phyloP scores from a whole-genome alignment of 2,113 vertebrate species.

The Forbesichthys agassizii region DNA sequence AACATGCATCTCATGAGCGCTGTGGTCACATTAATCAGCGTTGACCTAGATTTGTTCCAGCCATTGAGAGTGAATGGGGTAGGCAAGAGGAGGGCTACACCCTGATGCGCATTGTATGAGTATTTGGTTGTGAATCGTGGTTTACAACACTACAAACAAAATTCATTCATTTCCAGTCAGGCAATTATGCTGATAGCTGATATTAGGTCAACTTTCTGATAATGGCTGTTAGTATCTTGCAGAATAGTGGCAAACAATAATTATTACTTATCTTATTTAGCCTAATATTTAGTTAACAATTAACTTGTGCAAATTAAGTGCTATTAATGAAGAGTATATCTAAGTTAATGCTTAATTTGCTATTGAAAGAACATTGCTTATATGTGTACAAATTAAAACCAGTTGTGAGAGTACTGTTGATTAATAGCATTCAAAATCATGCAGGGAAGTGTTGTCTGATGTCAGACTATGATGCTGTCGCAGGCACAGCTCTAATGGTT shows the following conservation, averaged over 20 bases:
- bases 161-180: not conserved
- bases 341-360: not conserved
- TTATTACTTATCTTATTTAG: not conserved
- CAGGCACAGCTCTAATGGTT: constrained; percentile 2
- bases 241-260: constrained; percentile 8
- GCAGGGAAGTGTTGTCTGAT: constrained; percentile 11
- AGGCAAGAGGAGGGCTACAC: constrained; percentile 60
- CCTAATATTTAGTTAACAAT: not conserved
- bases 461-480: constrained; percentile 23
- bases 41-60: constrained; percentile 76
- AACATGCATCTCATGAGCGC: constrained; percentile 64
- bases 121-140: constrained; percentile 29
- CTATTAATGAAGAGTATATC: constrained; percentile 10
- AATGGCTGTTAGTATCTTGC: not conserved
- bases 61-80: constrained; percentile 59
- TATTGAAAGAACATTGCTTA: not conserved
- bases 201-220: constrained; percentile 11
- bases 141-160: constrained; percentile 17
- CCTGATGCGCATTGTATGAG: constrained; percentile 12
- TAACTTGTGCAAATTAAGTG: too few species aligned
- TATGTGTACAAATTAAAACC: too few species aligned
- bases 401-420: too few species aligned
- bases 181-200: not conserved
- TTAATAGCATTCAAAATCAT: not conserved
- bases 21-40: constrained; percentile 76